Conservation (phyloP, 2,888 invertebrate species). For the Tricholauxania praeusta region DNA sequence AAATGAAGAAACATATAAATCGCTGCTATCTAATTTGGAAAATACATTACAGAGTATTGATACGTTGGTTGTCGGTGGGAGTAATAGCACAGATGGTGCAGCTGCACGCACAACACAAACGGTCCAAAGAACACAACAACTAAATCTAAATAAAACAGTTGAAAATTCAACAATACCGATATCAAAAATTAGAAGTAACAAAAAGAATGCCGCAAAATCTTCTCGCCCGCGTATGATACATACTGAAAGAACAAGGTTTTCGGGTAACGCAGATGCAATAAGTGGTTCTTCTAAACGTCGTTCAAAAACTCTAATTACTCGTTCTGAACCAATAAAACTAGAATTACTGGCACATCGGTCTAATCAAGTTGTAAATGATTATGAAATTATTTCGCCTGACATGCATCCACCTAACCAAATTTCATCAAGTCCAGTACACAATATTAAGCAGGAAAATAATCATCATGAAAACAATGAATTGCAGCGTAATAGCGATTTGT, state of each 20-base stretch:
- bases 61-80: constrained; percentile 61
- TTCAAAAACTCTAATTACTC: constrained; percentile 71
- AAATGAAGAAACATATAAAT: constrained; percentile 67
- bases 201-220: constrained; percentile 37
- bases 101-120: constrained; percentile 28
- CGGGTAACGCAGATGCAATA: constrained; percentile 47
- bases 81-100: constrained; percentile 46
- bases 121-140: constrained; percentile 41
- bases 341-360: constrained; percentile 28
- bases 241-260: constrained; percentile 75
- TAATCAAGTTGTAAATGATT: constrained; percentile 56
- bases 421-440: constrained; percentile 63
- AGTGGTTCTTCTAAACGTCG: constrained; percentile 68
- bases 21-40: constrained; percentile 69
- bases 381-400: constrained; percentile 63
- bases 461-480: constrained; percentile 33
- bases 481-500: constrained; percentile 55
- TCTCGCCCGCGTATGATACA: constrained; percentile 83
- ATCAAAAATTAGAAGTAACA: constrained; percentile 53
- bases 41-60: constrained; percentile 69
- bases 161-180: constrained; percentile 17
- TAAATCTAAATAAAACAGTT: constrained; percentile 38
- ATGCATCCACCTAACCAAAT: constrained; percentile 62
- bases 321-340: constrained; percentile 57
- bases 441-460: constrained; percentile 56